Percentiles rank a stretch among this genome's conserved stretches.
Evolutionary conservation across 2,113 vertebrate species (phyloP).

Genomic region (Solea senegalensis): DNA sequence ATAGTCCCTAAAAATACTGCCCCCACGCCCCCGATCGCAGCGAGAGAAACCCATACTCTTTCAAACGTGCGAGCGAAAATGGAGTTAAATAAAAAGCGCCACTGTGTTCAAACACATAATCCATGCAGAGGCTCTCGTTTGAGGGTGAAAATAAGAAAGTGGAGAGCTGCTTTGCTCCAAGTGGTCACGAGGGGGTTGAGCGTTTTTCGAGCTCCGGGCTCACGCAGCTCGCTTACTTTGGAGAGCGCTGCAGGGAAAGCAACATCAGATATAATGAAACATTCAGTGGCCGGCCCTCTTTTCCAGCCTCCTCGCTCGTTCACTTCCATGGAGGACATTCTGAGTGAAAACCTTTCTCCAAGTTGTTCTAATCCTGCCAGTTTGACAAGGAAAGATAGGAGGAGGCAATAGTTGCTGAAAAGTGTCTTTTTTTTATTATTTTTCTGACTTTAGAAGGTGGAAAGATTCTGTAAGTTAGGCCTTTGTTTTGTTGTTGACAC

Average conservation of each 20-base stretch:
- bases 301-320: constrained; percentile 60
- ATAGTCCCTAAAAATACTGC: constrained; percentile 89
- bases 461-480: constrained; percentile 3
- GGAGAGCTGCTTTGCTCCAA: constrained; percentile 95
- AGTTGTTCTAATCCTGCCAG: constrained; percentile 39
- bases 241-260: constrained; percentile 91
- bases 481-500: constrained; percentile 9
- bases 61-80: constrained; percentile 85
- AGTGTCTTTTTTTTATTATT: constrained; percentile 9
- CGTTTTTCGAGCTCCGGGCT: constrained; percentile 91
- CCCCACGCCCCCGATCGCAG: constrained; percentile 84
- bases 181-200: constrained; percentile 96
- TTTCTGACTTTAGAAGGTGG: constrained; percentile 12
- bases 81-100: constrained; percentile 93
- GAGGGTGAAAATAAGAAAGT: constrained; percentile 88
- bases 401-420: constrained; percentile 27
- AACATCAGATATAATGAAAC: constrained; percentile 96
- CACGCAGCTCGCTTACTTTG: constrained; percentile 96
- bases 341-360: constrained; percentile 82
- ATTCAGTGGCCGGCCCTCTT: constrained; percentile 90
- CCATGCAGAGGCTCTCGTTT: constrained; percentile 91
- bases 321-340: constrained; percentile 85
- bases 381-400: constrained; percentile 38
- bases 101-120: constrained; percentile 95
- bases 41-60: constrained; percentile 88